Base-by-base conservation (phyloP, 2,113 vertebrate genomes). In the Sceloporus tristichus region DNA sequence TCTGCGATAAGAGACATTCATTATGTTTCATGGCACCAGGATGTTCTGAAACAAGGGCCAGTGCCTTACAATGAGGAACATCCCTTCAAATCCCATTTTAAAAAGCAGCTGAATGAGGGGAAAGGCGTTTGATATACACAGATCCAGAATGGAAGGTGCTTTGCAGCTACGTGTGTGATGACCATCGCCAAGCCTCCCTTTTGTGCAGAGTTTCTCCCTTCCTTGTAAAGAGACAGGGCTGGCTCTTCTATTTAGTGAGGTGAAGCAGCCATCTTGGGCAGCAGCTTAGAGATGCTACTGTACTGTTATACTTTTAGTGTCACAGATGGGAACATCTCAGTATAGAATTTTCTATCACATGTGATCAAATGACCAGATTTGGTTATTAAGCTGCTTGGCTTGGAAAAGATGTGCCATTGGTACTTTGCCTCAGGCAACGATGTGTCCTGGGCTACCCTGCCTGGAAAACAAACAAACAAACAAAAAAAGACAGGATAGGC, bases 21-120 rank as follows among this genome's bases (percentile, higher is more conserved):
- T 88, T 88, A 83, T 88, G 62, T 88, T 68, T 42, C 42, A 13
- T 77, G 87, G 87, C 87, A 88, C 87, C 87, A 88, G 87, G 87
- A 88, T 88, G 87, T 88, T 68, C 80, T 88, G 68, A 80, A 88
- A 66, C 21, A 76, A 9, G 59, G 70, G 79, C 79, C 70, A 82
- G 75, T 38, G 59, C 42, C 66, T 54, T 54, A 77, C 80, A 77
- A 66, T 23, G 48, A 82, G 29, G 80, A 62, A 42, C 54, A 87
- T 66, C 80, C 74, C 54, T 53, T 68, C 7, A 80, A 25, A 68
- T 34, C 38, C 38, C 25, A 56, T 40, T 71, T 80, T 16, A 40
- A 66, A 40, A 66, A 70, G 87, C 59, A 48, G 11, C 40, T 88
- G 79, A 53, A 82, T 87, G 53, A 83, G 71, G 71, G 42, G 73